phyloP scores from a whole-genome alignment of 1,140 invertebrate species.

The Drosophila sproati region DNA sequence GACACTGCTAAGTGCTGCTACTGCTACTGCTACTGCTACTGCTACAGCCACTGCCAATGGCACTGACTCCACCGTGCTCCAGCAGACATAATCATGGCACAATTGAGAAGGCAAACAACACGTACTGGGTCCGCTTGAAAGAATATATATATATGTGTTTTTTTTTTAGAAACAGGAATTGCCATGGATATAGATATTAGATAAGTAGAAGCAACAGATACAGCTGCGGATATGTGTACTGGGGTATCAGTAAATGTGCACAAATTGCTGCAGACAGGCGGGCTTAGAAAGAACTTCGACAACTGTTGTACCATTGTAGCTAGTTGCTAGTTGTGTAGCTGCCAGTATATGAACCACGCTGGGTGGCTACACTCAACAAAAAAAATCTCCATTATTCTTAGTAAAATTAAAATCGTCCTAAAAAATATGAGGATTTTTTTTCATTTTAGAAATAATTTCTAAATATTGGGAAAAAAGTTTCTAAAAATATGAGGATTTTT shows the following conservation, averaged over 20 bases:
- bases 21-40: neutral
- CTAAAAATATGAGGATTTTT: too few relatives aligned
- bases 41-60: neutral
- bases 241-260: slow-evolving; percentile 59
- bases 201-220: slow-evolving; percentile 60
- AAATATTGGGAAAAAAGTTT: too few relatives aligned
- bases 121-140: slow-evolving; percentile 53
- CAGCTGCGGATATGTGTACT: slow-evolving; percentile 13
- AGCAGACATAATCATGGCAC: slow-evolving; percentile 61
- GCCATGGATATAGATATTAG: slow-evolving; percentile 43
- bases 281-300: slow-evolving; percentile 43
- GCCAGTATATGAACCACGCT: neutral
- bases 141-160: neutral
- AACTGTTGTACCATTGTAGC: slow-evolving; percentile 62
- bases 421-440: too few relatives aligned
- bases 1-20: slow-evolving; percentile 29
- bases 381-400: too few relatives aligned
- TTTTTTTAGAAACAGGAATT: slow-evolving; percentile 1
- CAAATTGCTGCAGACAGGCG: slow-evolving; percentile 71
- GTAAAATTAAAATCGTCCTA: too few relatives aligned
- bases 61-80: slow-evolving; percentile 8
- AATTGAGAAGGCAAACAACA: slow-evolving; percentile 74
- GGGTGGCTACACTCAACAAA: neutral
- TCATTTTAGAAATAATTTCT: too few relatives aligned
- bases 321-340: neutral